phyloP scores from a whole-genome alignment of 2,888 invertebrate species.

The Acanthopleura granulata region DNA sequence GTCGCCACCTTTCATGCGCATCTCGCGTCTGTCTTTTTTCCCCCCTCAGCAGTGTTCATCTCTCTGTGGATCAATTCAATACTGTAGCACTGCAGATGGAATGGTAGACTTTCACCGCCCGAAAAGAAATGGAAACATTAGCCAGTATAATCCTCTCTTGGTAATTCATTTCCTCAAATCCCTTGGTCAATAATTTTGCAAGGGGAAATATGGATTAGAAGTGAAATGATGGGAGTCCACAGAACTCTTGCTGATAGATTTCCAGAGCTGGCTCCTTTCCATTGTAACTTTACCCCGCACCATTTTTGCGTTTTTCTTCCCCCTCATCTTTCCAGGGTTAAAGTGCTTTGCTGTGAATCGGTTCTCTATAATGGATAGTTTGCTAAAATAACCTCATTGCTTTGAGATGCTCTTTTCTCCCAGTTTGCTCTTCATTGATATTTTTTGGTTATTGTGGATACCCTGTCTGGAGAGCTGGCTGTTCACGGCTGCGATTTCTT shows the following conservation, averaged over 20 bases:
- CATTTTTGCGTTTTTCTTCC: background rate
- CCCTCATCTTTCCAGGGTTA: background rate
- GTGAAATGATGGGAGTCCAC: background rate
- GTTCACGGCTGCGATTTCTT: background rate
- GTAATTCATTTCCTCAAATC: conserved; percentile 8
- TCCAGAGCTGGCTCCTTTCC: background rate
- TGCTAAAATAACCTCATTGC: background rate
- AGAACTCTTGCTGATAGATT: background rate
- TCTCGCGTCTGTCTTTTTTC: too few relatives aligned
- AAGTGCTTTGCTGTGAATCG: background rate
- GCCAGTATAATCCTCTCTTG: background rate
- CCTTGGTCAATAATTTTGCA: conserved; percentile 5
- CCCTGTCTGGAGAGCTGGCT: background rate
- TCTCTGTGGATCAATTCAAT: too few relatives aligned
- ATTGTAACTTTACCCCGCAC: background rate
- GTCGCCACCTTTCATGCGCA: too few relatives aligned
- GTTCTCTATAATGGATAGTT: background rate
- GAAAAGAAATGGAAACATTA: background rate
- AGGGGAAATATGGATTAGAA: conserved; percentile 3
- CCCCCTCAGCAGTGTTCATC: too few relatives aligned
- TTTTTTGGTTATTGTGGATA: background rate
- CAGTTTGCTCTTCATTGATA: conserved; percentile 1
- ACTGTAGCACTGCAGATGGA: background rate
- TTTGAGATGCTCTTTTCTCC: background rate
- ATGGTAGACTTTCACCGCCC: background rate